Percentiles rank a stretch among this genome's conserved stretches.
Conservation (phyloP, 2,797 vertebrate species). For the Siniperca undulata region DNA sequence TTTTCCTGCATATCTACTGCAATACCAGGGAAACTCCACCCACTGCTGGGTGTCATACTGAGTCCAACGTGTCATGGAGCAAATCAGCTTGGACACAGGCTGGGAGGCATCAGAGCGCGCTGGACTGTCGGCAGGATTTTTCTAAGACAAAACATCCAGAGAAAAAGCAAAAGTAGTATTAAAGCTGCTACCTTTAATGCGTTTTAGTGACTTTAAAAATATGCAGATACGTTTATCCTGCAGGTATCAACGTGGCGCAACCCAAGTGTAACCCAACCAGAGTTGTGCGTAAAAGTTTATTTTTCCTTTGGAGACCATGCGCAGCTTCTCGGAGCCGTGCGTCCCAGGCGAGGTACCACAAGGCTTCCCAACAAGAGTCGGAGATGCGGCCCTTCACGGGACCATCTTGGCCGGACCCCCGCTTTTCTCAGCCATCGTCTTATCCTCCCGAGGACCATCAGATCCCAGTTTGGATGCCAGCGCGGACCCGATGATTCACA, state of each 20-base stretch:
- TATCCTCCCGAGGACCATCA: conserved; percentile 84
- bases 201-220: background rate
- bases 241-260: background rate
- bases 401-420: conserved; percentile 86
- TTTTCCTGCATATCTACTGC: conserved; percentile 29
- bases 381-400: conserved; percentile 86
- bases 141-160: background rate
- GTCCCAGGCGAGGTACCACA: conserved; percentile 85
- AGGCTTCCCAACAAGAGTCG: conserved; percentile 85
- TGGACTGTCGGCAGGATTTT: background rate
- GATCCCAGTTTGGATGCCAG: conserved; percentile 85
- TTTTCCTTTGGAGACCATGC: conserved; percentile 54
- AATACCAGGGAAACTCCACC: conserved; percentile 90
- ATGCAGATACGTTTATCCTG: background rate
- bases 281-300: conserved; percentile 44
- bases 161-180: background rate
- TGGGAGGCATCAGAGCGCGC: conserved; percentile 70
- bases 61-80: conserved; percentile 92
- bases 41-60: conserved; percentile 82
- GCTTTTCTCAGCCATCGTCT: conserved; percentile 86
- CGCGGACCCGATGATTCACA: conserved; percentile 81
- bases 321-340: conserved; percentile 52
- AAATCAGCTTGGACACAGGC: conserved; percentile 87
- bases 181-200: background rate
- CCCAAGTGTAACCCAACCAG: background rate